Percentiles rank a stretch among this genome's conserved stretches.
Evolutionary conservation across 2,797 vertebrate genomes (phyloP).

Genomic region (Uromys caudimaculatus): DNA sequence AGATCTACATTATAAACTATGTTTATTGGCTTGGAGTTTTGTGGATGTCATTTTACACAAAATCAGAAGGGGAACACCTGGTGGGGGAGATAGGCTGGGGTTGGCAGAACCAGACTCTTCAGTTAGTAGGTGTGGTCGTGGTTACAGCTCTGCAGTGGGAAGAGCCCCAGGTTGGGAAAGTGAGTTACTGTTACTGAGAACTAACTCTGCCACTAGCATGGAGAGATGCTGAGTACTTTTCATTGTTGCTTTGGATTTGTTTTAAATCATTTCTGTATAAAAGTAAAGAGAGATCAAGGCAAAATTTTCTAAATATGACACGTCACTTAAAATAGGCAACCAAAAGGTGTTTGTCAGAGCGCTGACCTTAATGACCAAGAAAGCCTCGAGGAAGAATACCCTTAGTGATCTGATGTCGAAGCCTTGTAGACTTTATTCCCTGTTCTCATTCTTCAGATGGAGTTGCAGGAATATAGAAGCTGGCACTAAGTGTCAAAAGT

Average conservation of each 20-base stretch:
- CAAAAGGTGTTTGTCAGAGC: constrained; percentile 13
- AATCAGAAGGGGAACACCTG: neutral
- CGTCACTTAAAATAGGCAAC: neutral
- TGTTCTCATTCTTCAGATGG: neutral
- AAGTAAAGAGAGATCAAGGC: neutral
- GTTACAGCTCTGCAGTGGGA: neutral
- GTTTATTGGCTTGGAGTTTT: neutral
- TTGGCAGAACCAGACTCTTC: neutral
- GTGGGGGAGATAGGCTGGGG: no score
- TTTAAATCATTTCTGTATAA: neutral
- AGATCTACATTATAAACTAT: neutral
- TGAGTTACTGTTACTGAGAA: neutral
- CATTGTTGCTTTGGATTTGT: neutral
- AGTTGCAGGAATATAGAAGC: neutral
- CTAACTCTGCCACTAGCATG: neutral
- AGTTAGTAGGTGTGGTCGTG: neutral
- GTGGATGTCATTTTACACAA: neutral
- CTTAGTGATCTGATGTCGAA: neutral
- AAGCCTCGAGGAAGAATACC: neutral
- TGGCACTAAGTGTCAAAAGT: neutral
- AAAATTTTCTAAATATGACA: neutral
- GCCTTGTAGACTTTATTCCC: neutral
- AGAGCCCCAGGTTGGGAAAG: no score
- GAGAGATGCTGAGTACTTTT: neutral
- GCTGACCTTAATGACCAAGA: constrained; percentile 6